Base-by-base conservation (phyloP, 2,797 vertebrate genomes). In the Premnoplex brunnescens region DNA sequence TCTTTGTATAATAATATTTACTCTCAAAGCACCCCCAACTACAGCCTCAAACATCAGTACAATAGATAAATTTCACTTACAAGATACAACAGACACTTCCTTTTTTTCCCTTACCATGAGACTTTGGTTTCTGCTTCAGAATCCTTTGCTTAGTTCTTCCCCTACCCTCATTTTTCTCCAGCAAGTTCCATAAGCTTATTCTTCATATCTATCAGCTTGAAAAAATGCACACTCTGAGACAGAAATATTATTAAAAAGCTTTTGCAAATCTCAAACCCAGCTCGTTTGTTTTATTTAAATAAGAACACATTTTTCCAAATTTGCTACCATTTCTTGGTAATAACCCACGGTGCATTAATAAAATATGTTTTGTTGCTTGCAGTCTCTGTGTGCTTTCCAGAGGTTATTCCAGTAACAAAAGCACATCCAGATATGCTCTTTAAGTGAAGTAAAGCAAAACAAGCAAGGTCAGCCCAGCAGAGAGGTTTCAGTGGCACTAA, bases 1-100 rank as follows among this genome's bases (percentile, higher is more conserved):
- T 43, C 59, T 59, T 67, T 23, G 10, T 85, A 19, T 39, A 87
- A 89, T 80, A 89, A 78, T 76, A 92, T 94, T 96, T 95, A 63
- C 22, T 85, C 43, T 91, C 71, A 28, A 56, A 89, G 22, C 37
- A 59, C 19, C 24, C 59, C 26, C n/a, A 92, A 80, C 41, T 56
- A 30, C n/a, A 79, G 71, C 77, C 56, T 76, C 55, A 77, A 91
- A 89, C 51, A 30, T 72, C 78, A 91, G 12, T 30, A 36, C 23
- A 67, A 54, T 14, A 72, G 66, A 55, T n/a, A 85, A 67, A 92
- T 93, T 83, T 77, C 64, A 72, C 9, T 3, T 49, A 9, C 4
- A 69, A 82, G 73, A 74, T 56, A 34, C 34, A 74, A 18, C 52
- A 90, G 54, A 44, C 63, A 27, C 24, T 74, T 83, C 26, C 32